A percentile compares a stretch with the other conserved stretches of the same genome.
Evolutionary conservation across 1,140 invertebrate species (phyloP).

Genomic region (Telenomus remus): DNA sequence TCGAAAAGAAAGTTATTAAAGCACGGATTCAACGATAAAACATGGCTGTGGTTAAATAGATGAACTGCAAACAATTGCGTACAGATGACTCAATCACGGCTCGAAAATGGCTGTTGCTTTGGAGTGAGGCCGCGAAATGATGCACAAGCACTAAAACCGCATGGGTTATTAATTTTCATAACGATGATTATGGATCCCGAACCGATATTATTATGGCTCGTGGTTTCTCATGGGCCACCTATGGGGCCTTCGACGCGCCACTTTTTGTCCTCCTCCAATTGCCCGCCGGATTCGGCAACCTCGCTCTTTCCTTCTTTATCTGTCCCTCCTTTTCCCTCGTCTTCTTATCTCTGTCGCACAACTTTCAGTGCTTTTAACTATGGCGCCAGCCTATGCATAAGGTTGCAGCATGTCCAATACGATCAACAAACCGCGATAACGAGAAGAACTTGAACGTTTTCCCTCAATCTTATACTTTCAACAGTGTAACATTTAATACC

Average conservation of each 20-base stretch:
- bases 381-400: conserved; percentile 68
- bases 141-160: conserved; percentile 64
- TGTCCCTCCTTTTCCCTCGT: conserved; percentile 24
- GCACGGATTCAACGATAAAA: too few species aligned
- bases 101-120: conserved; percentile 58
- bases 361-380: conserved; percentile 67
- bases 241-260: conserved; percentile 55
- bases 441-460: conserved; percentile 14
- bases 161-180: conserved; percentile 72
- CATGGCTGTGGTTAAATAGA: too few species aligned
- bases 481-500: background rate
- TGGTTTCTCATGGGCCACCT: conserved; percentile 64
- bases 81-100: conserved; percentile 63
- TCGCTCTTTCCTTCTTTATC: conserved; percentile 18
- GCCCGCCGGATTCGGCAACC: conserved; percentile 12
- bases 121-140: conserved; percentile 54
- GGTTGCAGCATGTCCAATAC: conserved; percentile 45
- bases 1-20: too few species aligned
- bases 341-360: conserved; percentile 54
- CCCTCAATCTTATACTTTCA: conserved; percentile 23
- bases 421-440: conserved; percentile 40
- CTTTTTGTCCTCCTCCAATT: conserved; percentile 40
- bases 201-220: conserved; percentile 67
- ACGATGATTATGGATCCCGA: conserved; percentile 68
- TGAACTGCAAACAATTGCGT: conserved; percentile 13